phyloP scores from a whole-genome alignment of 2,888 invertebrate species.

The Phoronis australis region DNA sequence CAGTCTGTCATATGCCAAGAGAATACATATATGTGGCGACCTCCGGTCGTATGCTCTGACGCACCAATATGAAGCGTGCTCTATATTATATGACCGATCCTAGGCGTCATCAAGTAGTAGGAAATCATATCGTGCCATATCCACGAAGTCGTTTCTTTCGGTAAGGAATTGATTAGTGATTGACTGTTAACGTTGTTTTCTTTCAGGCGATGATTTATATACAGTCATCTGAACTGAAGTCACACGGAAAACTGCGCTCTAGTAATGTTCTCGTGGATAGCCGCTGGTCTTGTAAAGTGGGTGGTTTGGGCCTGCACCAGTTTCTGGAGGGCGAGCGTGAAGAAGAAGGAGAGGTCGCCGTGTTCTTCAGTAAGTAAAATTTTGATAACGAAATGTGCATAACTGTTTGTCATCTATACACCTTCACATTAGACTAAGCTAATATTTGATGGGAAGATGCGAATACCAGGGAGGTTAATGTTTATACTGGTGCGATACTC shows the following conservation, averaged over 20 bases:
- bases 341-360: conserved; percentile 12
- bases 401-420: too few relatives aligned
- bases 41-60: too few relatives aligned
- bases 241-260: conserved; percentile 18
- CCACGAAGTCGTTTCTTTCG: background rate
- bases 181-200: background rate
- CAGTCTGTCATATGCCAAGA: too few relatives aligned
- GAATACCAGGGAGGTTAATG: too few relatives aligned
- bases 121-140: background rate
- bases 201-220: conserved; percentile 19
- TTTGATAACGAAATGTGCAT: too few relatives aligned
- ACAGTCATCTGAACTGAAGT: conserved; percentile 13
- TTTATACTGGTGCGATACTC: too few relatives aligned
- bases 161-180: background rate
- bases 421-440: too few relatives aligned
- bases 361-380: conserved; percentile 15
- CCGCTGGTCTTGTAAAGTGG: conserved; percentile 31
- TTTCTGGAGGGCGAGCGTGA: conserved; percentile 29
- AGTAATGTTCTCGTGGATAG: conserved; percentile 20
- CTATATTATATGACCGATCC: too few relatives aligned
- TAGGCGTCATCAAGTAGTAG: too few relatives aligned
- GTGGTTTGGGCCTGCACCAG: conserved; percentile 31
- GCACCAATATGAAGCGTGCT: too few relatives aligned
- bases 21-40: too few relatives aligned
- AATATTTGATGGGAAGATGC: too few relatives aligned